Base-by-base conservation (phyloP, 2,113 vertebrate species). In the Octodon degus region DNA sequence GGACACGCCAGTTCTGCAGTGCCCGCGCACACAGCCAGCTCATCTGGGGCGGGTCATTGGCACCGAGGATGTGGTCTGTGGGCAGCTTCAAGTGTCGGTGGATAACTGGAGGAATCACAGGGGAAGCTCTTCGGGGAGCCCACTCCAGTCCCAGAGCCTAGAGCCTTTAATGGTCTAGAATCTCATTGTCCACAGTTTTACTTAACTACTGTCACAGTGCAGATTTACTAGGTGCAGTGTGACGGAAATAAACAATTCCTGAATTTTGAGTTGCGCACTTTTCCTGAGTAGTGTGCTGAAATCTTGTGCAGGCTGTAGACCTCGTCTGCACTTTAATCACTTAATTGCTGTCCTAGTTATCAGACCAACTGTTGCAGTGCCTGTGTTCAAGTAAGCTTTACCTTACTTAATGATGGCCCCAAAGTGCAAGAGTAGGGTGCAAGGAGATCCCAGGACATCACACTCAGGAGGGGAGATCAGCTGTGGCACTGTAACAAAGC, bases 71-170 rank as follows among this genome's bases (percentile, higher is more conserved):
- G 5, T 22, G 11, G 20, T 86, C 86, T 65, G 32, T 27, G 17
- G 72, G 32, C 7, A 20, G 1, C 50, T 76, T 43, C 25, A 20
- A 13, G 76, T 60, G 30, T 3, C 1, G 40, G 7, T 9, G 11
- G 7, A 10, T 25, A 32, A 72, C 62, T 63, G 55, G 50, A 68
- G 30, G 27, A 37, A 22, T 79, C 32, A 19, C 17, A 65, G 67
- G 7, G 62, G 82, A 89, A 50, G 47, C 8, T 20, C 34, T 85
- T 27, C 34, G 60, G 19, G 19, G 13, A 25, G 24, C 92, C 79
- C 24, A 1, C 14, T 67, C 32, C 2, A 47, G 17, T 58, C 13
- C 4, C 0, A 4, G 2, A 6, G 17, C 12, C 55, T 27, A 4
- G 2, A 6, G 17, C 12, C 55, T 27, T 82, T 70, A 34, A 11